These are phyloP conservation scores for Apamea crenata DNA, from an alignment of 2,888 invertebrate genomes.

Conservation along the genomic window DNA sequence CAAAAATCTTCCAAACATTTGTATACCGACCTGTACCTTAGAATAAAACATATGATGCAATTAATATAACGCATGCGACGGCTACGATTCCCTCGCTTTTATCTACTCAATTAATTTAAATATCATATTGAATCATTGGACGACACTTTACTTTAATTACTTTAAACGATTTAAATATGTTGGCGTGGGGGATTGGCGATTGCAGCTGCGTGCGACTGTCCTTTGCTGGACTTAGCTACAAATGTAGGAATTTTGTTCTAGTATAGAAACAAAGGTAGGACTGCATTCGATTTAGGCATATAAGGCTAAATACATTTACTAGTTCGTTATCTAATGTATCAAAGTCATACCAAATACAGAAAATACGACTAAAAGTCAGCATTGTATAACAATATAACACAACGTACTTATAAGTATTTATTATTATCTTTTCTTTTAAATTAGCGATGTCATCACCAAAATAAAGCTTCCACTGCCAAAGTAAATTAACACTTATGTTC, in stretches of 20 bases:
- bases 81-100: constrained; percentile 62
- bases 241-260: constrained; percentile 19
- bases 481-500: not conserved
- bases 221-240: constrained; percentile 5
- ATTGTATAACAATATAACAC: constrained; percentile 54
- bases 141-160: constrained; percentile 66
- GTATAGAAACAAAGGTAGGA: not conserved
- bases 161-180: constrained; percentile 50
- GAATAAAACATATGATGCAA: constrained; percentile 58
- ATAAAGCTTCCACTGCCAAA: constrained; percentile 17
- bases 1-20: constrained; percentile 30
- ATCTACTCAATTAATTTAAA: constrained; percentile 73
- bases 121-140: constrained; percentile 67
- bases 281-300: not conserved
- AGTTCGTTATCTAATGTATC: constrained; percentile 16
- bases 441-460: constrained; percentile 66
- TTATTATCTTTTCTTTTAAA: constrained; percentile 68
- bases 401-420: constrained; percentile 62
- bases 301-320: not conserved
- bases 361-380: constrained; percentile 25
- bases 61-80: constrained; percentile 63
- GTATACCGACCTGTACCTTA: constrained; percentile 39
- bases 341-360: constrained; percentile 19
- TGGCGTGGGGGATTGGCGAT: constrained; percentile 24
- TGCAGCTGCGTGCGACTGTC: constrained; percentile 26